Evolutionary conservation across 1,140 invertebrate species (phyloP).

Genomic region (Cydia fagiglandana): DNA sequence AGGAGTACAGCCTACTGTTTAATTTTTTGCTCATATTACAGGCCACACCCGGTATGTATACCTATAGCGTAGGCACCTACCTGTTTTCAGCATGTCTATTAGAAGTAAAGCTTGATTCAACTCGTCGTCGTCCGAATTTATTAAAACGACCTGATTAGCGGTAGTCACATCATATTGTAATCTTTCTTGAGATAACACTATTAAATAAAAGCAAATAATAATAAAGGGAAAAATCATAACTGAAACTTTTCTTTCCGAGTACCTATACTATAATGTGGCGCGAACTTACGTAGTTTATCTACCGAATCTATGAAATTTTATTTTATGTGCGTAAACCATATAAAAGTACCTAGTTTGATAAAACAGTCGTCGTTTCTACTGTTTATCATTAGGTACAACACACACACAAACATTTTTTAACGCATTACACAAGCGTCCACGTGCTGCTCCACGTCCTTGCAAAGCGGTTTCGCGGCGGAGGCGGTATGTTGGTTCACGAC

Average conservation of each 20-base stretch:
- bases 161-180: not conserved
- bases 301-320: not conserved
- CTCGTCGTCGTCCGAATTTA: not conserved
- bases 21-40: too few relatives aligned
- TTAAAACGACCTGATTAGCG: not conserved
- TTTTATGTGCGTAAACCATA: not conserved
- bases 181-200: not conserved
- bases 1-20: too few relatives aligned
- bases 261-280: not conserved
- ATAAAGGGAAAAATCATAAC: conserved; percentile 17
- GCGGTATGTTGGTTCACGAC: too few relatives aligned
- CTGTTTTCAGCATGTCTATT: conserved; percentile 19
- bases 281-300: not conserved
- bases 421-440: too few relatives aligned
- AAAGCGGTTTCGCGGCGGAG: too few relatives aligned
- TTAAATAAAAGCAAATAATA: not conserved
- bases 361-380: not conserved
- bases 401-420: too few relatives aligned
- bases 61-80: not conserved
- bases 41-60: too few relatives aligned
- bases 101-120: conserved; percentile 10
- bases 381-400: not conserved
- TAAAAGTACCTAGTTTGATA: not conserved
- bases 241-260: not conserved
- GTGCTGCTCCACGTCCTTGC: too few relatives aligned